Evolutionary conservation across 2,113 vertebrate species (phyloP), one percentile per base, ranked within the genome.

Genomic region (Falcunculus frontatus): DNA sequence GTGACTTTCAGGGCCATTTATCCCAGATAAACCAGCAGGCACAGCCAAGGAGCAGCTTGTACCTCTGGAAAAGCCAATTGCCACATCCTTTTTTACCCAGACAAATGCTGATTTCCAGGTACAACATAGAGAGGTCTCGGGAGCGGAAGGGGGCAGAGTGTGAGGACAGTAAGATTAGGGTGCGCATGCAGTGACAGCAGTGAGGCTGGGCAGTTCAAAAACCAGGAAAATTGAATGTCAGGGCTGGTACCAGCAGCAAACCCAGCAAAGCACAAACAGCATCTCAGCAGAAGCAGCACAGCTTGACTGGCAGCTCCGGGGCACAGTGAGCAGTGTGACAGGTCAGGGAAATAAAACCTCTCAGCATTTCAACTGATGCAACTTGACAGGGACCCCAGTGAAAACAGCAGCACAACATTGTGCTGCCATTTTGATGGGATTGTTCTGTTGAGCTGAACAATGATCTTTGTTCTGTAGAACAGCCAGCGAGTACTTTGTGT

Each of bases 201-300:
- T 37, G 72, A 47, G 55, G 78, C 39, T n/a, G 55, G 60, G 55
- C 55, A 62, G 55, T 29, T 70, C 29, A 47, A 35, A 30, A 62
- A 55, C 25, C 47, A 70, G 55, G 55, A 53, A 39, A 78, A 62
- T 46, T 29, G 47, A 39, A 70, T 68, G 64, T 84, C 87, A 91
- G 60, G 6, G 60, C 73, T 82, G 80, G 87, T 84, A 92, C n/a
- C 44, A 64, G 19, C 63, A 62, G 39, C 86, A 87, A 67, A 82
- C 57, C 4, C 89, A 94, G 81, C 81, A 73, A 49, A 87, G 90
- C 91, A 91, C 65, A 79, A 90, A 78, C 11, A 93, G 60, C 68
- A 70, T 86, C 83, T 95, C 65, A 89, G 79, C 69, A 94, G 77
- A 87, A 91, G 91, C 87, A 82, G 74, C 93, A 41, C 84, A 89